Evolutionary conservation across 2,888 invertebrate genomes (phyloP), one percentile per base, ranked within the genome.

Genomic region (Arge pagana): DNA sequence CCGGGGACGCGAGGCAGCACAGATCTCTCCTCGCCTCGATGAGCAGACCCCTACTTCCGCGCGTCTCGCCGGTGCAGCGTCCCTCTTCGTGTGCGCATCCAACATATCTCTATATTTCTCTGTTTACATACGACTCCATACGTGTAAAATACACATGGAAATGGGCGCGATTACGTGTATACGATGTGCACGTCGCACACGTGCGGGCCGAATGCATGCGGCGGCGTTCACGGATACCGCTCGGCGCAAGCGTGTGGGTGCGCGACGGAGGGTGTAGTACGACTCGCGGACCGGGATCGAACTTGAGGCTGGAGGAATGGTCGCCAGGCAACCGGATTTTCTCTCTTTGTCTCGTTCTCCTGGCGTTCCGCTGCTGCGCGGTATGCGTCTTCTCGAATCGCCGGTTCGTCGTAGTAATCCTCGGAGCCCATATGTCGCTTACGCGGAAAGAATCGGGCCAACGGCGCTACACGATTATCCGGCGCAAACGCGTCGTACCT

Each of bases 311-410:
- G 70, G 72, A 70, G 33, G 43, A 31, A 42, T 30, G 45, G 45
- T 45, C 70, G 72, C 72, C 72, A 75, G 70, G 75, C 75, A 74
- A 75, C 75, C 71, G 66, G 66, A 60, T 58, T 56, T 57, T 61
- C 60, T 56, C 37, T 61, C 62, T 45, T 49, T 59, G 64, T 55
- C 48, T 49, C 18, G 48, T 50, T 40, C 49, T 53, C 49, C 56
- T 15, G 43, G 43, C 45, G 45, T 33, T 36, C 33, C 48, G 48
- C 58, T 40, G 39, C 45, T 11, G 16, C 37, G 7, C 7, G 19
- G 24, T 10, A n/a, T 11, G 33, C 8, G n/a, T 7, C 11, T 33
- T 7, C 11, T 11, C 11, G 33, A 7, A 24, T 11, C 11, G 21
- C 19, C 33, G 45, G 28, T 21, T 42, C 21, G 30, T 13, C 11